Evolutionary conservation across 2,888 invertebrate genomes (phyloP).

Genomic region (Tortrix viridana): DNA sequence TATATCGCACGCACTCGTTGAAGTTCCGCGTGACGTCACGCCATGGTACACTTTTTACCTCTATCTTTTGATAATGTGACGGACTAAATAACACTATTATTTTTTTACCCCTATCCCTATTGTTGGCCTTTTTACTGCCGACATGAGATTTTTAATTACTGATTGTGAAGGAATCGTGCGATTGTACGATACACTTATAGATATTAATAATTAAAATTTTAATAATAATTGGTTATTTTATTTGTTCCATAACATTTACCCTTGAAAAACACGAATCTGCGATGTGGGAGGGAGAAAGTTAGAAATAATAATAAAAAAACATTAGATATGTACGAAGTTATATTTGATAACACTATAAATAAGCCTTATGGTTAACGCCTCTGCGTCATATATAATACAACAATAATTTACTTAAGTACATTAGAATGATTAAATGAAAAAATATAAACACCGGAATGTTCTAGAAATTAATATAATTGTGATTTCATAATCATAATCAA

Average conservation of each 20-base stretch:
- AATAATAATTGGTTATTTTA: not conserved
- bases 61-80: too few species aligned
- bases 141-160: conserved; percentile 6
- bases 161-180: not conserved
- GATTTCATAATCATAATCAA: conserved; percentile 28
- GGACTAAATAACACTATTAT: too few species aligned
- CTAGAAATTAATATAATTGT: conserved; percentile 32
- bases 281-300: not conserved
- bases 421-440: conserved; percentile 39
- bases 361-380: conserved; percentile 11
- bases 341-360: conserved; percentile 38
- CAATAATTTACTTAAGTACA: conserved; percentile 40
- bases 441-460: conserved; percentile 43
- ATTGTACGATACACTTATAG: conserved; percentile 29
- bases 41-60: too few species aligned
- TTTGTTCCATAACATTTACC: not conserved
- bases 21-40: too few species aligned
- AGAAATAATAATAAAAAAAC: conserved; percentile 8
- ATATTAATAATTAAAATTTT: conserved; percentile 13
- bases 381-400: conserved; percentile 36
- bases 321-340: conserved; percentile 34
- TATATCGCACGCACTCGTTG: too few species aligned
- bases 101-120: too few species aligned
- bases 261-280: not conserved
- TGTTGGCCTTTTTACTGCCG: not conserved